These are phyloP conservation scores for Drosophila orena DNA, from an alignment of 1,140 invertebrate species.

Conservation along the genomic window DNA sequence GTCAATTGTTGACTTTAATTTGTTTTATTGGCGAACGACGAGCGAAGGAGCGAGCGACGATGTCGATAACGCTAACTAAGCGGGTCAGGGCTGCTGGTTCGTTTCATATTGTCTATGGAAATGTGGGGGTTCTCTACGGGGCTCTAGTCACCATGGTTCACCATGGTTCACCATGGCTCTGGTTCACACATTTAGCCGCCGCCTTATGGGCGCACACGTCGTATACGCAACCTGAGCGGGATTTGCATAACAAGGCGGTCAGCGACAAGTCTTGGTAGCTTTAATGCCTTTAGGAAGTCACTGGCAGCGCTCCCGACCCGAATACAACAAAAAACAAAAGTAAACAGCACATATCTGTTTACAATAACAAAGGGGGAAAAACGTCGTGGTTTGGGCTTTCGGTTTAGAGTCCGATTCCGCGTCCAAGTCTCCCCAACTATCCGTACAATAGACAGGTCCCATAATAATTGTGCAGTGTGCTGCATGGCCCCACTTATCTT, in stretches of 20 bases:
- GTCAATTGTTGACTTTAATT: constrained; percentile 80
- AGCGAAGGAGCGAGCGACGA: constrained; percentile 43
- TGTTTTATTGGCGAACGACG: constrained; percentile 73
- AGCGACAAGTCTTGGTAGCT: constrained; percentile 65
- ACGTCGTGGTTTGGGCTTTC: constrained; percentile 55
- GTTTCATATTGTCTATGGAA: constrained; percentile 35
- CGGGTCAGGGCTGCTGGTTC: constrained; percentile 69
- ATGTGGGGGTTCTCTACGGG: background rate
- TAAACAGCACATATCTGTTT: constrained; percentile 50
- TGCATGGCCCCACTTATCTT: constrained; percentile 67
- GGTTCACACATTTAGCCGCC: constrained; percentile 46
- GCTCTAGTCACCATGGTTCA: constrained; percentile 1
- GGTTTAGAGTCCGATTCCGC: constrained; percentile 1
- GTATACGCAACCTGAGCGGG: constrained; percentile 75
- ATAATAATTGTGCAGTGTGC: constrained; percentile 73
- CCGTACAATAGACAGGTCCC: constrained; percentile 69
- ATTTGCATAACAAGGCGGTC: constrained; percentile 69
- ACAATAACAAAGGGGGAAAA: constrained; percentile 60
- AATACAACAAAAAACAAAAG: constrained; percentile 16
- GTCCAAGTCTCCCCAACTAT: constrained; percentile 38
- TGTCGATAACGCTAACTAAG: constrained; percentile 75
- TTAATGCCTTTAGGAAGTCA: constrained; percentile 83
- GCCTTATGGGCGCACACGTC: constrained; percentile 63
- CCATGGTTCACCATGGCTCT: background rate
- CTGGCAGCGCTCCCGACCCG: constrained; percentile 25